Conservation (phyloP, 2,888 invertebrate genomes). For the Drosophila longiperda region DNA sequence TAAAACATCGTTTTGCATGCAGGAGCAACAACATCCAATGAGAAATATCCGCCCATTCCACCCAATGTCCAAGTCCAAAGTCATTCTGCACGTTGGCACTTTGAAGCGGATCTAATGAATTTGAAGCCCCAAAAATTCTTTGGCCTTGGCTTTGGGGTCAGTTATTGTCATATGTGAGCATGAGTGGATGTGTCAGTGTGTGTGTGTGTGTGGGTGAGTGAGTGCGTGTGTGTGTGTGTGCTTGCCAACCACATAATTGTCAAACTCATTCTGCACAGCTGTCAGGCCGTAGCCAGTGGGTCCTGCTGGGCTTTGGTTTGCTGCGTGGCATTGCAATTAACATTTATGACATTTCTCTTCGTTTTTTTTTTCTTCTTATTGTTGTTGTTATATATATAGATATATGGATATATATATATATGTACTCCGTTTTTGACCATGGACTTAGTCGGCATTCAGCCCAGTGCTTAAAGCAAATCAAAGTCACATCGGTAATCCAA, state of each 20-base stretch:
- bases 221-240: slow-evolving; percentile 15
- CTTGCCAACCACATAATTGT: slow-evolving; percentile 69
- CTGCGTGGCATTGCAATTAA: slow-evolving; percentile 69
- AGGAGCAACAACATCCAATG: slow-evolving; percentile 61
- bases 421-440: background rate
- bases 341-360: slow-evolving; percentile 72
- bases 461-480: slow-evolving; percentile 62
- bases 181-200: slow-evolving; percentile 5
- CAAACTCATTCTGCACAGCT: slow-evolving; percentile 68
- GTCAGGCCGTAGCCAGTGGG: slow-evolving; percentile 44
- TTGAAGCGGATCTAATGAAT: slow-evolving; percentile 74
- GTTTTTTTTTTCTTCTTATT: background rate
- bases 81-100: slow-evolving; percentile 53
- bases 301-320: slow-evolving; percentile 13
- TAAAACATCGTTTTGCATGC: slow-evolving; percentile 83
- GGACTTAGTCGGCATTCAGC: slow-evolving; percentile 16
- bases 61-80: background rate
- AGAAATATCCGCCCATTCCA: slow-evolving; percentile 7
- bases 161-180: slow-evolving; percentile 54
- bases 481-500: slow-evolving; percentile 73
- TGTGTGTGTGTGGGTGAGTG: slow-evolving; percentile 5
- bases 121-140: slow-evolving; percentile 74
- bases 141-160: slow-evolving; percentile 53
- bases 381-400: background rate
- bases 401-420: background rate